Evolutionary conservation across 2,113 vertebrate species (phyloP), one percentile per base, ranked within the genome.

Genomic region (Clinocottus analis): DNA sequence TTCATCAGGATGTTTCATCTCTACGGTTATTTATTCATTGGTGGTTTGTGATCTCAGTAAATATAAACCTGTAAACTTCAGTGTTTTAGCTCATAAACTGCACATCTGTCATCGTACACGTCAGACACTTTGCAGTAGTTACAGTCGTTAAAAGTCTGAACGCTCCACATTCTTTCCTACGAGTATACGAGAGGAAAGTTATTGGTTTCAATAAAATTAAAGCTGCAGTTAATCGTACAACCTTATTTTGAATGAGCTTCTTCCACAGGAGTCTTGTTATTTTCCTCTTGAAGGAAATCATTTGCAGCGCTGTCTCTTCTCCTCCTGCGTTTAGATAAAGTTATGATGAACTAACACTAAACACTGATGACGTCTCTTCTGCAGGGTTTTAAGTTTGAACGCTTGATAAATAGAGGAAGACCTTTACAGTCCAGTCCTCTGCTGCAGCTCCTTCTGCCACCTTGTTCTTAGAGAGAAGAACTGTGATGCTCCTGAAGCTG

Each of bases 401-500:
- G 31, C 64, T 61, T 43, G 25, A 60, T 75, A 70, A 75, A 66
- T 37, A 75, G 31, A 74, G 43, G 23, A 77, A 83, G 45, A 53
- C 31, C 81, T 90, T 84, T 59, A 83, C 73, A 58, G 19, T 63
- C 58, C 53, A 43, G 43, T 56, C 47, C 70, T 65, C 10, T 37
- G 53, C 66, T 67, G 53, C 39, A 41, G 55, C 67, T 58, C 75
- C 75, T 79, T 58, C 41, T 65, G 49, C 87, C 67, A 49, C 65
- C 61, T 29, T 72, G 65, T 60, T 73, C 80, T 73, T n/a, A n/a
- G n/a, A n/a, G n/a, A n/a, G n/a, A n/a, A n/a, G n/a, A n/a, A n/a
- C n/a, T n/a, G n/a, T n/a, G n/a, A n/a, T n/a, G n/a, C n/a, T n/a
- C n/a, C n/a, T n/a, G n/a, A n/a, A n/a, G n/a, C n/a, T n/a, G n/a